phyloP scores from a whole-genome alignment of 1,140 invertebrate genomes.

The Dinothrombium tinctorium region DNA sequence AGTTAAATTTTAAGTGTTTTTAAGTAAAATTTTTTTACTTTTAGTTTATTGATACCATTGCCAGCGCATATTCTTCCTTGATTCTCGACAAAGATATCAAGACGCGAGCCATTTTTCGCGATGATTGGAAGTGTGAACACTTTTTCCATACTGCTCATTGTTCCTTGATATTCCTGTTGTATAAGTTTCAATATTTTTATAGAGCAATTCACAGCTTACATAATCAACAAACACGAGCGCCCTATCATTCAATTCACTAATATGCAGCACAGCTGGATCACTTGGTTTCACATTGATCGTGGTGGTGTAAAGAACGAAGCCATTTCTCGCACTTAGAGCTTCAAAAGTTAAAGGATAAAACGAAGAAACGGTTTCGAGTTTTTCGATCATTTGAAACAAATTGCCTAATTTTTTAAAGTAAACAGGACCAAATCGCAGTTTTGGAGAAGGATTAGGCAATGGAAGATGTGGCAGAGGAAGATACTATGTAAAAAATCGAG shows the following conservation, averaged over 20 bases:
- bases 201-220: constrained; percentile 17
- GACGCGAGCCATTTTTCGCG: constrained; percentile 24
- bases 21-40: too few species aligned
- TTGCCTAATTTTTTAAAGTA: too few species aligned
- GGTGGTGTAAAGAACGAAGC: constrained; percentile 46
- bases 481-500: too few species aligned
- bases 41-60: too few species aligned
- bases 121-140: constrained; percentile 28
- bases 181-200: not conserved
- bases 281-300: constrained; percentile 24
- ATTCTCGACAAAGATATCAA: constrained; percentile 24
- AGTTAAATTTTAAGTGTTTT: too few species aligned
- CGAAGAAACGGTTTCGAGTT: too few species aligned
- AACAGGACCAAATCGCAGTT: too few species aligned
- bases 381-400: too few species aligned
- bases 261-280: constrained; percentile 29
- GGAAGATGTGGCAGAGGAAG: too few species aligned
- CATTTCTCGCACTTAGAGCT: constrained; percentile 19
- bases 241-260: constrained; percentile 37
- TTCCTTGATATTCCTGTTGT: constrained; percentile 20
- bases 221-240: constrained; percentile 45
- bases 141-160: constrained; percentile 31
- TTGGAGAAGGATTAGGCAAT: too few species aligned
- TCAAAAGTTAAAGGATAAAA: constrained; percentile 9
- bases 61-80: constrained; percentile 16